These are phyloP conservation scores for Lacerta viridis DNA, from an alignment of 2,797 vertebrate species.

Conservation along the genomic window DNA sequence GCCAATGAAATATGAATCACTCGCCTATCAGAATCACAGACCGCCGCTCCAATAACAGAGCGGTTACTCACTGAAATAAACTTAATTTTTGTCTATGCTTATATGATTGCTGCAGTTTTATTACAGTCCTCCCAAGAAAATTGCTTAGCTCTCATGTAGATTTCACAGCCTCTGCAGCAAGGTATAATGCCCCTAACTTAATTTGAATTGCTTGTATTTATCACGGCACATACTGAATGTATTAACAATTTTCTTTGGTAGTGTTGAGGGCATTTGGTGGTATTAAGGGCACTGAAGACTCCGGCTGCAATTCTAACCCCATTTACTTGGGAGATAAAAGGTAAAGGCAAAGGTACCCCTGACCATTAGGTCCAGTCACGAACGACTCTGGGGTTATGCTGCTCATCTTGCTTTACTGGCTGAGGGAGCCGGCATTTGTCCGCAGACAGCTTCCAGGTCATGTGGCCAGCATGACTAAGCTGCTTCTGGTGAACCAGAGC, in stretches of 20 bases:
- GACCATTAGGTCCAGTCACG: too few species aligned
- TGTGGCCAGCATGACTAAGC: too few species aligned
- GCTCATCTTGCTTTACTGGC: too few species aligned
- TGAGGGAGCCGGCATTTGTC: too few species aligned
- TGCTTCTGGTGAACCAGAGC: too few species aligned
- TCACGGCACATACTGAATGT: background rate
- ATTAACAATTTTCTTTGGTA: constrained; percentile 8
- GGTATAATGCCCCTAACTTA: constrained; percentile 17
- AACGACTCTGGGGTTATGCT: too few species aligned
- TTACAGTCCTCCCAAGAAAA: constrained; percentile 4
- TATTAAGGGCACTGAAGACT: background rate
- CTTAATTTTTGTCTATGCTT: background rate
- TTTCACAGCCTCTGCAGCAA: background rate
- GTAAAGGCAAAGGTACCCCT: too few species aligned
- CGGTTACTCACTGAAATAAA: constrained; percentile 9
- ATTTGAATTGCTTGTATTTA: constrained; percentile 18
- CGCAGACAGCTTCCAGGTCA: too few species aligned
- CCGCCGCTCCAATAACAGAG: background rate
- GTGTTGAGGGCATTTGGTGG: background rate
- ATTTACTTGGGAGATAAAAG: too few species aligned
- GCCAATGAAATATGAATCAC: constrained; percentile 15
- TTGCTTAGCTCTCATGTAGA: constrained; percentile 15
- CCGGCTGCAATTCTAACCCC: too few species aligned
- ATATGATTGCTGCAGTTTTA: constrained; percentile 6
- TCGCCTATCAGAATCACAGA: background rate